Evolutionary conservation across 2,113 vertebrate species (phyloP).

Genomic region (Gopherus evgoodei): DNA sequence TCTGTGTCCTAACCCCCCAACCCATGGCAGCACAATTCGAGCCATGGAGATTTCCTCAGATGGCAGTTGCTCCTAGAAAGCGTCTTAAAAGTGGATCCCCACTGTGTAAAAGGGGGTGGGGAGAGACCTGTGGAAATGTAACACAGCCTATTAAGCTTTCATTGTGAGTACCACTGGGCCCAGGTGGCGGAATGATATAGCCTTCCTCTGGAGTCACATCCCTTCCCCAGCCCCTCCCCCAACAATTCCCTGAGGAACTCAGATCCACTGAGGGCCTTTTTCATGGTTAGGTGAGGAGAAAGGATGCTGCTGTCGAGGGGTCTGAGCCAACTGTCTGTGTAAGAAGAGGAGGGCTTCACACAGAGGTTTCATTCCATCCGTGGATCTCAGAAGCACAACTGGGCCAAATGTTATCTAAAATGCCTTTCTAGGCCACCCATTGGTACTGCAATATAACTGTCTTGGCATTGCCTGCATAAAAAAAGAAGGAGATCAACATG

Average conservation of each 20-base stretch:
- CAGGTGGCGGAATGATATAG: background rate
- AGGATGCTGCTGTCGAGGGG: background rate
- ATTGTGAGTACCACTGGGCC: background rate
- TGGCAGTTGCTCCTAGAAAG: background rate
- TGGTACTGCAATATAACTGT: background rate
- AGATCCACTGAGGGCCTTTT: background rate
- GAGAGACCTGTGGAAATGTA: background rate
- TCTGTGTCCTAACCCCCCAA: background rate
- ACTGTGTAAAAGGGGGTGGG: background rate
- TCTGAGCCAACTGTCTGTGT: background rate
- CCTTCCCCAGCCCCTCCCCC: background rate
- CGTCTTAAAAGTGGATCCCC: background rate
- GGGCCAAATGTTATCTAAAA: slow-evolving; percentile 1
- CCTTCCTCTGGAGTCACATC: background rate
- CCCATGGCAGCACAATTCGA: background rate
- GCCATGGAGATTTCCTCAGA: background rate
- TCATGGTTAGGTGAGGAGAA: background rate
- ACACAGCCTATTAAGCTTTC: background rate
- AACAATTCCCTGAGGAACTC: background rate
- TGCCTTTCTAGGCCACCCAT: background rate
- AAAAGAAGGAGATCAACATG: background rate
- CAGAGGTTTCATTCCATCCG: background rate
- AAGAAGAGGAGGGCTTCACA: background rate
- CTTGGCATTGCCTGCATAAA: background rate
- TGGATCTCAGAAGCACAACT: background rate